A percentile compares a stretch with the other conserved stretches of the same genome.
Evolutionary conservation across 2,113 vertebrate genomes (phyloP).

Genomic region (Chascanopsetta lugubris): DNA sequence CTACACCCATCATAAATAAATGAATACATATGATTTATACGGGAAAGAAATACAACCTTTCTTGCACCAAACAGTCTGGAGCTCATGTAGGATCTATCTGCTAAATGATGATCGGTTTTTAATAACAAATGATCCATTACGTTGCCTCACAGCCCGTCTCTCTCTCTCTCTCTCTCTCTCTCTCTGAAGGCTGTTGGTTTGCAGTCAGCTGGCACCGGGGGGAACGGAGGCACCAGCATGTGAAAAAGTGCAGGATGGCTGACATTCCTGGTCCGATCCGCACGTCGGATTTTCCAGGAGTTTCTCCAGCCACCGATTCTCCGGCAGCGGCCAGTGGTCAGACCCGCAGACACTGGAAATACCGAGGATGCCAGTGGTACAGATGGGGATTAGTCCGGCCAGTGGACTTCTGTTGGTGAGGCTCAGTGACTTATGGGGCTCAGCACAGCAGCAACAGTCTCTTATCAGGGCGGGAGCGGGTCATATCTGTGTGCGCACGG

Average conservation of each 20-base stretch:
- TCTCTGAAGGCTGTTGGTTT: neutral
- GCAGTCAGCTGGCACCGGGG: conserved; percentile 38
- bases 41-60: too few species aligned
- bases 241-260: conserved; percentile 47
- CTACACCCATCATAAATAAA: too few species aligned
- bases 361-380: conserved; percentile 63
- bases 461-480: conserved; percentile 18
- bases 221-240: conserved; percentile 47
- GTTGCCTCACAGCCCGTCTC: too few species aligned
- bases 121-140: too few species aligned
- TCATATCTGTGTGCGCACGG: conserved; percentile 10
- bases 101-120: too few species aligned
- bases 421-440: conserved; percentile 47
- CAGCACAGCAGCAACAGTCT: conserved; percentile 15
- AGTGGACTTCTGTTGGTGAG: conserved; percentile 52
- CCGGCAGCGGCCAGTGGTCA: conserved; percentile 73
- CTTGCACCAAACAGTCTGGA: too few species aligned
- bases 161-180: too few species aligned
- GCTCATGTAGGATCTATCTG: too few species aligned
- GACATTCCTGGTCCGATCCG: conserved; percentile 56
- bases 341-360: conserved; percentile 79
- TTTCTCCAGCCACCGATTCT: conserved; percentile 80
- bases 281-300: conserved; percentile 70
- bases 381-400: conserved; percentile 64
- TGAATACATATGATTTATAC: too few species aligned